Conservation (phyloP, 2,113 vertebrate genomes). For the Dendrocopos noguchii region DNA sequence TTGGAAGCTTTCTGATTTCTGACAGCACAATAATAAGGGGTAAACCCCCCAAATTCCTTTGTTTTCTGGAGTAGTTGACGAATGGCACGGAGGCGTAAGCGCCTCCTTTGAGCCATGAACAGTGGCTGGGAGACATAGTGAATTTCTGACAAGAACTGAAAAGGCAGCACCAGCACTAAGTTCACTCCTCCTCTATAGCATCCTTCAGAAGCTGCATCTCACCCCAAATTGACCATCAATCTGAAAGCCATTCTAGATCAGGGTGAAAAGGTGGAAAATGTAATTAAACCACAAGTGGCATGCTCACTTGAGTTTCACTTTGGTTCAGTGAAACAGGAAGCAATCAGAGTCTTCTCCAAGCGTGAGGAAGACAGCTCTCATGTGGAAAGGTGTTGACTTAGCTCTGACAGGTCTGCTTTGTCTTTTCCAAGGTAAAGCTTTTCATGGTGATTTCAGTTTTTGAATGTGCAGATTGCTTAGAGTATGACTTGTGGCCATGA, state of each 20-base stretch:
- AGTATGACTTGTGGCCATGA: constrained; percentile 1
- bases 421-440: background rate
- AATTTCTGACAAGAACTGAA: background rate
- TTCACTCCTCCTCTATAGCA: background rate
- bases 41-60: background rate
- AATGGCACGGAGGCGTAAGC: background rate
- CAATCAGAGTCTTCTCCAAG: background rate
- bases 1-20: background rate
- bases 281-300: background rate
- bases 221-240: background rate
- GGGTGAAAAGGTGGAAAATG: background rate
- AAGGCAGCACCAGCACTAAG: background rate
- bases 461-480: background rate
- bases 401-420: background rate
- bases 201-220: background rate
- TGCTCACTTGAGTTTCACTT: background rate
- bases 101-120: background rate
- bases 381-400: constrained; percentile 27
- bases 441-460: background rate
- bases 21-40: background rate
- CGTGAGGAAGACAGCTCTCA: background rate
- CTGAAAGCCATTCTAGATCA: background rate
- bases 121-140: background rate
- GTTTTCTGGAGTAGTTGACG: background rate
- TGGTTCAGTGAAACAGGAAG: background rate